Conservation (phyloP, 2,888 invertebrate species). For the Nezara viridula region DNA sequence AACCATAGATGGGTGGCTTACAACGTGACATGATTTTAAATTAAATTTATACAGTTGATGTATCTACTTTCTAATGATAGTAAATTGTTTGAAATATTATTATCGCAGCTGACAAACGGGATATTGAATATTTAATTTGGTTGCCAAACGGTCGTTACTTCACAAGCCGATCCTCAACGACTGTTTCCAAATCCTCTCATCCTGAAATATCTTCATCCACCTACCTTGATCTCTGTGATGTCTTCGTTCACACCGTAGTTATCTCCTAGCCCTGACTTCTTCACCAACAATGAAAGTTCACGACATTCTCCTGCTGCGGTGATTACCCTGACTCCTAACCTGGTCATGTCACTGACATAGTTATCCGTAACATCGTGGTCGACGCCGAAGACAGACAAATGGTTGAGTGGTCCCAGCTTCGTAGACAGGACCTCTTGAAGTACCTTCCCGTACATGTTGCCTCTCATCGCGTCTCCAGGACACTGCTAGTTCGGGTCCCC, state of each 20-base stretch:
- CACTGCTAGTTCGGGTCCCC: neutral
- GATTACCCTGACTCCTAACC: slow-evolving; percentile 43
- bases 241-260: neutral
- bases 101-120: too few species aligned
- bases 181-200: neutral
- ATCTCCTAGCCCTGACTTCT: neutral
- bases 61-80: too few species aligned
- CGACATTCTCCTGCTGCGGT: slow-evolving; percentile 28
- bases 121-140: too few species aligned
- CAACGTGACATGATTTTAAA: neutral
- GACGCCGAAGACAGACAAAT: neutral
- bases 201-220: neutral
- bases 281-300: neutral
- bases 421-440: neutral
- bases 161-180: too few species aligned
- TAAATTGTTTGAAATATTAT: too few species aligned
- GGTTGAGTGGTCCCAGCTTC: neutral
- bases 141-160: too few species aligned
- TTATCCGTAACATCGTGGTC: slow-evolving; percentile 28
- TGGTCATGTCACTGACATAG: slow-evolving; percentile 58
- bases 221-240: slow-evolving; percentile 8
- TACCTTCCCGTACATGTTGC: neutral
- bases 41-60: neutral
- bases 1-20: neutral
- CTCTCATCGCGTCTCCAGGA: neutral